Evolutionary conservation across 2,888 invertebrate species (phyloP), one percentile per base, ranked within the genome.

Genomic region (Tenodera sinensis): DNA sequence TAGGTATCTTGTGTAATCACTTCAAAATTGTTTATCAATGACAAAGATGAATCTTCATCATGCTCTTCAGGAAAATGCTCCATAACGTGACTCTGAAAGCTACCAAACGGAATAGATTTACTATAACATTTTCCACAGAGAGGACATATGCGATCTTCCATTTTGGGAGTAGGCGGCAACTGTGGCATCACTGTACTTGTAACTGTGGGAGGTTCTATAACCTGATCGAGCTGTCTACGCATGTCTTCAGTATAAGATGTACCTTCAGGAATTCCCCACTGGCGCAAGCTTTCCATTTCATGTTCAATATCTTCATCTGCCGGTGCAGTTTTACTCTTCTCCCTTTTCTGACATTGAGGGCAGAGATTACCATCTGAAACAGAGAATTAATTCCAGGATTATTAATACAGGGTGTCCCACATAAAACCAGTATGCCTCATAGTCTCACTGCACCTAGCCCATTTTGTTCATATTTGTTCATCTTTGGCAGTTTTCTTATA

Each of bases 81-180:
- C 92, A 97, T 95, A 47, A 97, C 97, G 93, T 97, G 97, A 89
- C 95, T 94, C 91, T 96, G 95, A 92, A 97, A 97, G 85, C 95
- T 94, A 42, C 94, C 93, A 92, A 97, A 97, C 30, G 94, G 92
- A 20, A 94, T 92, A 89, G 95, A 93, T 92, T 94, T 94, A 84
- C 93, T 93, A 92, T 96, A 97, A 91, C 94, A 93, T 92, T 94
- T 94, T 15, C 95, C 96, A 93, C 97, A 97, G 93, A 97, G 95
- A 0, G 97, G 97, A 91, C 97, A 97, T 88, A 96, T 95, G 92
- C 95, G 96, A 91, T 94, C 94, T 91, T 92, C 93, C 28, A 28
- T 28, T 42, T 83, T 88, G 27, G 34, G 15, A 34, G 84, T n/a
- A n/a, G 15, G 15, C 0, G 27, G 28, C 9, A 27, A 12, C 12